Evolutionary conservation across 1,140 invertebrate genomes (phyloP).

Genomic region (Dufourea novaeangliae): DNA sequence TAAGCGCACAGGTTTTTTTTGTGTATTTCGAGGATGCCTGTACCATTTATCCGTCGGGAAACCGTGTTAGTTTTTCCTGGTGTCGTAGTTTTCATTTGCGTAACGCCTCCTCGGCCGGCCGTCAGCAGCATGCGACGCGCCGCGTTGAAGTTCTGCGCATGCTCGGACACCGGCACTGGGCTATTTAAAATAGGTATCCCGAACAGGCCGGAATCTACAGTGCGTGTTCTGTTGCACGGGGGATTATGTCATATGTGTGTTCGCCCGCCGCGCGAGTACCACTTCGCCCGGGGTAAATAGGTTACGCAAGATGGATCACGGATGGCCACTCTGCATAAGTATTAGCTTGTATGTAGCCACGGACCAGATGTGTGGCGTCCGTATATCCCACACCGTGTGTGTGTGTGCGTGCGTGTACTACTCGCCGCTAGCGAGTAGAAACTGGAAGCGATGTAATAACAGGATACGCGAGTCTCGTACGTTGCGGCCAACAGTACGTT

Average conservation of each 20-base stretch:
- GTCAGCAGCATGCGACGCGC: background rate
- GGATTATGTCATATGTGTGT: constrained; percentile 74
- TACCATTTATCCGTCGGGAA: too few relatives aligned
- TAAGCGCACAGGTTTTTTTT: too few relatives aligned
- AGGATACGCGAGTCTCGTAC: background rate
- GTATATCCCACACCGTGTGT: background rate
- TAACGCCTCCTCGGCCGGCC: constrained; percentile 15
- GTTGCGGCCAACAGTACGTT: background rate
- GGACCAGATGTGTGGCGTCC: constrained; percentile 21
- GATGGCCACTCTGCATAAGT: constrained; percentile 59
- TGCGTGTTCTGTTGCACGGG: constrained; percentile 35
- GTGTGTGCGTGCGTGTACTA: background rate
- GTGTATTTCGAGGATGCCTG: too few relatives aligned
- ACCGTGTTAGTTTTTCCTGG: background rate
- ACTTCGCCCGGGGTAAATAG: constrained; percentile 74
- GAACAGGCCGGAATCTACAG: constrained; percentile 51
- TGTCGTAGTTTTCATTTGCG: constrained; percentile 34
- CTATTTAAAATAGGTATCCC: constrained; percentile 58
- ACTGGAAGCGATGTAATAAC: constrained; percentile 24
- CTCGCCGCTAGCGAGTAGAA: constrained; percentile 19
- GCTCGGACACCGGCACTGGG: constrained; percentile 30
- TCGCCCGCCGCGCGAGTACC: constrained; percentile 66
- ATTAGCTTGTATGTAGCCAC: constrained; percentile 49
- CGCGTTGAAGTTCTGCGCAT: constrained; percentile 20
- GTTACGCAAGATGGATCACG: constrained; percentile 76